These are phyloP conservation scores for Pachypanchax playfairii DNA, from an alignment of 2,113 vertebrate genomes.

Conservation along the genomic window DNA sequence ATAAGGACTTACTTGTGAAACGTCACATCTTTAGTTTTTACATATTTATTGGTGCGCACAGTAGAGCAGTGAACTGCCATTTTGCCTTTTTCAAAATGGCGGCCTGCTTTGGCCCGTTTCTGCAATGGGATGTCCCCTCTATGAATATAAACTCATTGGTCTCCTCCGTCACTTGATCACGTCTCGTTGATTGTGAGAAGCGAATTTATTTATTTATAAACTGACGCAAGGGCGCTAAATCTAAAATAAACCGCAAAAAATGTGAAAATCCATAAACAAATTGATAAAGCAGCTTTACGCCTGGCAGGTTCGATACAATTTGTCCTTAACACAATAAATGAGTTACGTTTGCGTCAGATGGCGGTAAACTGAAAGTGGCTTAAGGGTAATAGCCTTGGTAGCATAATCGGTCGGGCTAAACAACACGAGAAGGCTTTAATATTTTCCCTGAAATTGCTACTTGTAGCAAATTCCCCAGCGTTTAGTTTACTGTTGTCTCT, in stretches of 20 bases:
- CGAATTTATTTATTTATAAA: slow-evolving; percentile 78
- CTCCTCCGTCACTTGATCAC: slow-evolving; percentile 54
- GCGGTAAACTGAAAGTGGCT: slow-evolving; percentile 32
- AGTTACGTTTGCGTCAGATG: slow-evolving; percentile 34
- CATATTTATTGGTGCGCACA: too few relatives aligned
- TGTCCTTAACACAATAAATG: slow-evolving; percentile 51
- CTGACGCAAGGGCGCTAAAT: slow-evolving; percentile 80
- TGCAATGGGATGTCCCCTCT: too few relatives aligned
- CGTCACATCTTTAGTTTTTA: too few relatives aligned
- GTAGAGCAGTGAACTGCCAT: too few relatives aligned
- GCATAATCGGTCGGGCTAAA: slow-evolving; percentile 49
- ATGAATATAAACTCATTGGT: too few relatives aligned
- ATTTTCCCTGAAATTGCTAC: background rate
- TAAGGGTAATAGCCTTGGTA: slow-evolving; percentile 41
- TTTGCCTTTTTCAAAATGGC: too few relatives aligned
- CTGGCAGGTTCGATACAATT: slow-evolving; percentile 69
- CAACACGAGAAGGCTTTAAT: slow-evolving; percentile 36
- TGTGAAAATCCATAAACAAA: slow-evolving; percentile 68
- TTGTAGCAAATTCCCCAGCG: background rate
- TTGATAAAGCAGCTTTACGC: slow-evolving; percentile 61
- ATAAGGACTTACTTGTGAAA: too few relatives aligned
- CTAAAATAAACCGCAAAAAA: slow-evolving; percentile 78
- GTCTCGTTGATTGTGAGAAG: slow-evolving; percentile 68
- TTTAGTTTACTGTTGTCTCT: too few relatives aligned
- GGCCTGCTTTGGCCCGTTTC: too few relatives aligned